These are phyloP conservation scores for Eupithecia vulgata DNA, from an alignment of 2,888 invertebrate species.

Conservation along the genomic window DNA sequence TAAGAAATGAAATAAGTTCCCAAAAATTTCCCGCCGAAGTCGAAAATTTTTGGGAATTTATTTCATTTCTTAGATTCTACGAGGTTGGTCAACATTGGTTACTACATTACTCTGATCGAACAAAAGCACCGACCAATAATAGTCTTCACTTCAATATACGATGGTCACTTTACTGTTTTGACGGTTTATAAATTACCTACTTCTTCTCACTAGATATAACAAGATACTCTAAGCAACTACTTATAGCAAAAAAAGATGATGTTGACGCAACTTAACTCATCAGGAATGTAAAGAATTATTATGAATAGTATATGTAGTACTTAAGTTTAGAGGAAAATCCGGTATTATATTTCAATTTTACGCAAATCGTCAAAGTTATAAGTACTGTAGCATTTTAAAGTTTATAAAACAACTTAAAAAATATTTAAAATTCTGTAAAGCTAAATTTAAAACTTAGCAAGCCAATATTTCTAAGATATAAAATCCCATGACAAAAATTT, in stretches of 20 bases:
- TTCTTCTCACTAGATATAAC: not conserved
- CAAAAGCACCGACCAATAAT: not conserved
- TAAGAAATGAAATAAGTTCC: no score
- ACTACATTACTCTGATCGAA: not conserved
- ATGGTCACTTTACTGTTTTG: not conserved
- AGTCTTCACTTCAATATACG: not conserved
- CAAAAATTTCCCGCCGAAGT: no score
- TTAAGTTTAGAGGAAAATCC: slow-evolving; percentile 1
- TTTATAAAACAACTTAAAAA: not conserved
- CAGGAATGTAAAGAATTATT: slow-evolving; percentile 5
- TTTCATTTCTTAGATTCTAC: no score
- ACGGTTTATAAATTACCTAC: not conserved
- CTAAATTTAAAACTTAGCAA: not conserved
- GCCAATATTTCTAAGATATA: not conserved
- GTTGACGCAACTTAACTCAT: not conserved
- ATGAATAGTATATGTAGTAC: not conserved
- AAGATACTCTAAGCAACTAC: not conserved
- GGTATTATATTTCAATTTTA: not conserved
- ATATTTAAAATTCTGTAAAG: not conserved
- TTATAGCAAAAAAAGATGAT: not conserved
- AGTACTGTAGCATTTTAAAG: not conserved
- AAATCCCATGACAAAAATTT: not conserved
- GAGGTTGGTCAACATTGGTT: not conserved
- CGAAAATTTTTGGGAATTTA: no score
- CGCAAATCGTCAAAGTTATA: not conserved